Percentiles rank a stretch among this genome's conserved stretches.
phyloP scores from a whole-genome alignment of 1,140 invertebrate species.

The Meteorus sp. region DNA sequence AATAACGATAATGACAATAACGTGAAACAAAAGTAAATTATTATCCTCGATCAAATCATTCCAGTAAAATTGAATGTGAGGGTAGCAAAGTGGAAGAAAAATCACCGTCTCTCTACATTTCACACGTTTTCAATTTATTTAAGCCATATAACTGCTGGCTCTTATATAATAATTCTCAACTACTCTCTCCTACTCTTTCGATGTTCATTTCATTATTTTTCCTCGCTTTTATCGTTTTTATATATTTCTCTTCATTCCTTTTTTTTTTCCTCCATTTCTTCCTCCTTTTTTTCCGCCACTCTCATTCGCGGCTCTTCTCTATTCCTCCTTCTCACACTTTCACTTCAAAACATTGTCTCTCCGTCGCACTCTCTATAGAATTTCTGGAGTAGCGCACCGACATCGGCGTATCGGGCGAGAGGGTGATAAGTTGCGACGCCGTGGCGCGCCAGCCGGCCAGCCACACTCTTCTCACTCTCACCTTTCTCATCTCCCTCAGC shows the following conservation, averaged over 20 bases:
- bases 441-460: conserved; percentile 48
- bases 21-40: no score
- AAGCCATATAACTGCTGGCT: conserved; percentile 36
- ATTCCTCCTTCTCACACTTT: conserved; percentile 1
- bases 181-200: conserved; percentile 42
- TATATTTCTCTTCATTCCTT: conserved; percentile 31
- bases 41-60: no score
- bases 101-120: neutral
- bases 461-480: conserved; percentile 30
- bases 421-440: conserved; percentile 58
- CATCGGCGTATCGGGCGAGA: conserved; percentile 35
- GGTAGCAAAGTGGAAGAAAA: conserved; percentile 5
- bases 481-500: conserved; percentile 23
- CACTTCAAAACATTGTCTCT: neutral
- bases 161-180: conserved; percentile 57
- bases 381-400: conserved; percentile 18
- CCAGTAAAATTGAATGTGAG: no score
- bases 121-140: conserved; percentile 47
- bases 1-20: no score
- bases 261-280: conserved; percentile 5
- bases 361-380: conserved; percentile 5
- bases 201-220: conserved; percentile 62
- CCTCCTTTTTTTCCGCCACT: conserved; percentile 1
- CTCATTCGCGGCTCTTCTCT: conserved; percentile 17
- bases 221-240: conserved; percentile 34